These are phyloP conservation scores for Myotis planiceps DNA, from an alignment of 2,797 vertebrate species.

Conservation along the genomic window DNA sequence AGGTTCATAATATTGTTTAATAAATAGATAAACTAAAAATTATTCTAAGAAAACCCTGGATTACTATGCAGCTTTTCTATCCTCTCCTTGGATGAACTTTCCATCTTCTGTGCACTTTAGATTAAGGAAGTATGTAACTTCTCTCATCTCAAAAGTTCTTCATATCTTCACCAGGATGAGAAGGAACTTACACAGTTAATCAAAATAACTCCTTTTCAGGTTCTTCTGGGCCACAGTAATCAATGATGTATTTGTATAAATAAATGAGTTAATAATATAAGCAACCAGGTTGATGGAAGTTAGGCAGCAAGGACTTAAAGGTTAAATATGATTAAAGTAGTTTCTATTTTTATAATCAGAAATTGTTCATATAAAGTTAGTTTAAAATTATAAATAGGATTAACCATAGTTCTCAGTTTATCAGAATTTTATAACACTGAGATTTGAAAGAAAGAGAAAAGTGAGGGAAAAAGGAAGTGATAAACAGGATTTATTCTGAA, in stretches of 20 bases:
- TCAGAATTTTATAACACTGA: constrained; percentile 8
- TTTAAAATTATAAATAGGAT: not conserved
- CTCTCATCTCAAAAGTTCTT: not conserved
- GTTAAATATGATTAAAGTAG: constrained; percentile 46
- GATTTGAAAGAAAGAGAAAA: constrained; percentile 28
- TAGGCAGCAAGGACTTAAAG: not conserved
- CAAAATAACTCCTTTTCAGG: not conserved
- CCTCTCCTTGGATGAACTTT: not conserved
- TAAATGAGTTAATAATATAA: not conserved
- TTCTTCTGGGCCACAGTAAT: not conserved
- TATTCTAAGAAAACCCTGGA: not conserved
- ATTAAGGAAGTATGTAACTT: not conserved
- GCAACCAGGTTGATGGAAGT: not conserved
- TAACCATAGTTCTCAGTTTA: not conserved
- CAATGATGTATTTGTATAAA: not conserved
- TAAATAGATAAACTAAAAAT: not conserved
- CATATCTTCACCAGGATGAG: not conserved
- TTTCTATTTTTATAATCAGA: not conserved
- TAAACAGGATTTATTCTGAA: constrained; percentile 21
- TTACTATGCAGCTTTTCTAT: not conserved
- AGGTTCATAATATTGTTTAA: not conserved
- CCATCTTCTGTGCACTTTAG: not conserved
- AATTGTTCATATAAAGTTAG: not conserved
- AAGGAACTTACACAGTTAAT: not conserved
- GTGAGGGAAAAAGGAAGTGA: not conserved